Base-by-base conservation (phyloP, 2,888 invertebrate genomes). In the Heterodera filipjevi region DNA sequence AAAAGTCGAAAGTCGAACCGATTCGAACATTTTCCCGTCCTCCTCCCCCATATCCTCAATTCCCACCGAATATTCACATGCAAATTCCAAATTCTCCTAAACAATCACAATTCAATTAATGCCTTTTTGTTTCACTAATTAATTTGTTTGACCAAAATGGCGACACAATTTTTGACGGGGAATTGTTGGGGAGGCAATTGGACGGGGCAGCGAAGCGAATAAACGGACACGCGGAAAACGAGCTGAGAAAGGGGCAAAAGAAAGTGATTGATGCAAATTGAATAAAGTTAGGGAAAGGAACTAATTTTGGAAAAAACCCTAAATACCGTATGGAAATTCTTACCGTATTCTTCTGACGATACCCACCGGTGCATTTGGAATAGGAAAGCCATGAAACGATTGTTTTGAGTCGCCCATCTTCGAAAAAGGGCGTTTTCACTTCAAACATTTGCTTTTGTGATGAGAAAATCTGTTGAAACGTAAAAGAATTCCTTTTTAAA, bases 31-130 rank as follows among this genome's bases (percentile, higher is more conserved):
- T 22, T 77, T 44, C 14, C 22, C 19, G 10, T 77, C 19, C 35
- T 76, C 44, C 53, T 77, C 30, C 33, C 39, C 44, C 30, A 30
- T 33, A 19, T 30, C 33, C 59, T 78, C 78, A 22, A 83, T 78
- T 49, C 82, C 81, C 19, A 87, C 84, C 66, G 81, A 80, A 71
- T 87, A 87, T 46, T 87, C 86, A 76, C 87, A 87, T 44, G 83
- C 82, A 77, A 87, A 87, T 12, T 82, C 81, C 0, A 87, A 81
- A 14, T 85, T 82, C 32, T 82, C 84, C 68, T 68, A 22, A 32
- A 68, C 30, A 32, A 22, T 22, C 1, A 68, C 14, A 32, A 8
- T 14, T 12, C 27, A 32, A 66, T n/a, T n/a, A n/a, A n/a, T n/a
- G n/a, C n/a, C n/a, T n/a, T n/a, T n/a, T n/a, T n/a, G n/a, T n/a